These are phyloP conservation scores for Prochilodus magdalenae DNA, from an alignment of 2,113 vertebrate species.

Conservation along the genomic window DNA sequence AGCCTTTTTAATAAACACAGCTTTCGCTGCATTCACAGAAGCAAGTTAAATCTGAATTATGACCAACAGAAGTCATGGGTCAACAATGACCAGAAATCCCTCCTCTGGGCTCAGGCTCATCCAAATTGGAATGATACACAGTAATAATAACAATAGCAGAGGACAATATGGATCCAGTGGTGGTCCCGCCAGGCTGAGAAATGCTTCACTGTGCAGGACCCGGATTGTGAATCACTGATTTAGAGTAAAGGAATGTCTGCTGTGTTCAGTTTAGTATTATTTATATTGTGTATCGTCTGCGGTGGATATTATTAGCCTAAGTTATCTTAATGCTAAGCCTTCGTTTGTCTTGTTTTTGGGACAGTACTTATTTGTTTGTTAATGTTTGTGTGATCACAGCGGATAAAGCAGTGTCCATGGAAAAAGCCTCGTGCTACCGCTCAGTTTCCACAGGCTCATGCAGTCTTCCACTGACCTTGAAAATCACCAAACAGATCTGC, in stretches of 20 bases:
- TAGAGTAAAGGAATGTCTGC: neutral
- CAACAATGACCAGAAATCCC: too few species aligned
- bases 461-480: constrained; percentile 71
- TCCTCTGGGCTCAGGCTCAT: too few species aligned
- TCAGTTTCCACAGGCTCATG: constrained; percentile 61
- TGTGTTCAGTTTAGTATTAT: neutral
- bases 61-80: too few species aligned
- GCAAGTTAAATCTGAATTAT: too few species aligned
- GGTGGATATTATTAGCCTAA: neutral
- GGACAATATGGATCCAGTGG: too few species aligned
- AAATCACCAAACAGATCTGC: constrained; percentile 82
- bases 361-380: neutral
- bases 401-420: constrained; percentile 90
- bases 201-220: neutral
- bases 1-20: too few species aligned
- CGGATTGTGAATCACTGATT: neutral
- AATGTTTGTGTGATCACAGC: constrained; percentile 70
- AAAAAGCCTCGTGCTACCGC: constrained; percentile 80
- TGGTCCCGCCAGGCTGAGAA: neutral
- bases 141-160: too few species aligned
- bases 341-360: neutral
- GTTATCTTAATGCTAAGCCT: neutral
- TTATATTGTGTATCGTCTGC: neutral
- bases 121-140: too few species aligned
- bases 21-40: too few species aligned